Conservation (phyloP, 1,140 invertebrate genomes). For the Apis laboriosa region DNA sequence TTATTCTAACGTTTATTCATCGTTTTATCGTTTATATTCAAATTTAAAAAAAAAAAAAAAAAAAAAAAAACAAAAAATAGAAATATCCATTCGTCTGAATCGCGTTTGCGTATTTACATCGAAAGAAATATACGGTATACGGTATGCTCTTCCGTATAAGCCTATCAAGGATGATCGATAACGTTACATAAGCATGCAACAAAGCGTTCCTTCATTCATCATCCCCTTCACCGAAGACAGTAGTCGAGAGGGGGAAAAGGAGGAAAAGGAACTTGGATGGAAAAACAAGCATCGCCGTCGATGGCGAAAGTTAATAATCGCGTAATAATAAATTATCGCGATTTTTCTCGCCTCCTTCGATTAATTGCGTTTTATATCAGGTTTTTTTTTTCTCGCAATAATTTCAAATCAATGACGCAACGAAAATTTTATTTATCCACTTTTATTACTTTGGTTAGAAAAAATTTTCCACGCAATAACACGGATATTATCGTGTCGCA, state of each 20-base stretch:
- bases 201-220: slow-evolving; percentile 18
- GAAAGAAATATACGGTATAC: not conserved
- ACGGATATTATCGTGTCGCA: not conserved
- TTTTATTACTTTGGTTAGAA: not conserved
- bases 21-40: too few species aligned
- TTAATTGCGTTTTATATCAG: not conserved
- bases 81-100: too few species aligned
- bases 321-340: slow-evolving; percentile 14
- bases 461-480: too few species aligned
- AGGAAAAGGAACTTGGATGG: not conserved
- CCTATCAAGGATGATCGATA: slow-evolving; percentile 10
- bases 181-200: slow-evolving; percentile 15
- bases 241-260: not conserved
- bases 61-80: too few species aligned
- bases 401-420: not conserved
- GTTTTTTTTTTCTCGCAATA: not conserved
- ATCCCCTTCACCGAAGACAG: slow-evolving; percentile 2
- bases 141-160: too few species aligned
- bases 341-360: not conserved
- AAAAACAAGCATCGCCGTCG: not conserved
- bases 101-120: too few species aligned
- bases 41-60: too few species aligned
- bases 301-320: slow-evolving; percentile 5
- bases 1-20: too few species aligned
- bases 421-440: too few species aligned